Evolutionary conservation across 1,140 invertebrate species (phyloP).

Genomic region (Drosophila rhopaloa): DNA sequence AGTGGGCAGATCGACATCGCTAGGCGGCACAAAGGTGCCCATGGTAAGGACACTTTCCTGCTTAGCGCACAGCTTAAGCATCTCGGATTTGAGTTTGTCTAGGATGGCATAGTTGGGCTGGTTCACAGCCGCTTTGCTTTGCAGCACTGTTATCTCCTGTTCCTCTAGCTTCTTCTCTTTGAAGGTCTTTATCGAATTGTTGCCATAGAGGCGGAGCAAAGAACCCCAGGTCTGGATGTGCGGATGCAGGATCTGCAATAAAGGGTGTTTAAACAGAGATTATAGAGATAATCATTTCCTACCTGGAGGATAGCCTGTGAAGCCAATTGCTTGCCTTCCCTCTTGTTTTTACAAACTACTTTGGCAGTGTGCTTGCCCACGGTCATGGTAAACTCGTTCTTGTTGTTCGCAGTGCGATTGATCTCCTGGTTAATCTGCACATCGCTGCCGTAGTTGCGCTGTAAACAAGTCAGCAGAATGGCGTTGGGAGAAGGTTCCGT

Average conservation of each 20-base stretch:
- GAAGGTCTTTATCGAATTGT: slow-evolving; percentile 95
- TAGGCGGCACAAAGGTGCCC: slow-evolving; percentile 89
- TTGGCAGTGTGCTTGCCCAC: slow-evolving; percentile 96
- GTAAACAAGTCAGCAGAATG: slow-evolving; percentile 95
- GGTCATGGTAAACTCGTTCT: slow-evolving; percentile 97
- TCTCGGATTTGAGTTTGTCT: slow-evolving; percentile 94
- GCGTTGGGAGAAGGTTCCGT: slow-evolving; percentile 97
- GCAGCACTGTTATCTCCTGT: slow-evolving; percentile 96
- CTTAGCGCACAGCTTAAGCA: slow-evolving; percentile 91
- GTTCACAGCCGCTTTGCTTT: slow-evolving; percentile 95
- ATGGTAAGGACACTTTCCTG: slow-evolving; percentile 89
- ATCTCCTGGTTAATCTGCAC: slow-evolving; percentile 95
- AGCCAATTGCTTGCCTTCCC: slow-evolving; percentile 98
- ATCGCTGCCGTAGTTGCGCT: slow-evolving; percentile 96
- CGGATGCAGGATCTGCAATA: slow-evolving; percentile 91
- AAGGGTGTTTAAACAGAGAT: neutral
- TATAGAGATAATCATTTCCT: neutral
- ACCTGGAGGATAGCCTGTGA: slow-evolving; percentile 97
- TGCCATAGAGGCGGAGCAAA: slow-evolving; percentile 95
- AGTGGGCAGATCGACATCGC: slow-evolving; percentile 88
- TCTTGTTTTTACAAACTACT: slow-evolving; percentile 97
- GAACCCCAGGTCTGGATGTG: slow-evolving; percentile 98
- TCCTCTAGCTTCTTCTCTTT: slow-evolving; percentile 98
- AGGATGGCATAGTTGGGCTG: slow-evolving; percentile 97
- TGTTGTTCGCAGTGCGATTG: slow-evolving; percentile 95